Conservation (phyloP, 2,797 vertebrate species). For the Pipistrellus pygmaeus region DNA sequence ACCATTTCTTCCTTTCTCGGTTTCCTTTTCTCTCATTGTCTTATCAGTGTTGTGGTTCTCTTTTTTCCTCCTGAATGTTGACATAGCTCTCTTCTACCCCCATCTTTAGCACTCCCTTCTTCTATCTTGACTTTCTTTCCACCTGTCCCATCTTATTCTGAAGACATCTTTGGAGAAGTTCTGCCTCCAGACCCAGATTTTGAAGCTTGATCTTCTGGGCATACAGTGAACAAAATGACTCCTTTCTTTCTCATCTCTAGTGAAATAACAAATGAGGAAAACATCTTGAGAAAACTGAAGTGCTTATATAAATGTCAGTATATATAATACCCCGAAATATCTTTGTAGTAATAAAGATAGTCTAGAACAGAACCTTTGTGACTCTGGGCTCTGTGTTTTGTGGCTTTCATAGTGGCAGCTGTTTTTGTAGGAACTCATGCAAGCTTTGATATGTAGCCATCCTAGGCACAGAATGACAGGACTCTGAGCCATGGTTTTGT, state of each 20-base stretch:
- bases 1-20: constrained; percentile 70
- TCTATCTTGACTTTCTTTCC: neutral
- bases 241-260: constrained; percentile 20
- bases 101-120: neutral
- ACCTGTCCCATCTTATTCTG: neutral
- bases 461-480: neutral
- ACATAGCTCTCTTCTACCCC: constrained; percentile 16
- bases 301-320: constrained; percentile 48
- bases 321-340: constrained; percentile 30
- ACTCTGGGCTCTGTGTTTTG: constrained; percentile 33
- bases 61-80: neutral
- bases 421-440: neutral
- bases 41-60: constrained; percentile 54
- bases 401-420: neutral
- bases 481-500: constrained; percentile 43
- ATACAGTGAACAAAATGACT: neutral
- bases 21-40: constrained; percentile 57
- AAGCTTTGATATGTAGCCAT: neutral
- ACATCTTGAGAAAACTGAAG: constrained; percentile 23
- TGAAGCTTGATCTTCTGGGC: neutral
- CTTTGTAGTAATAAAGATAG: constrained; percentile 32
- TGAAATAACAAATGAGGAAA: constrained; percentile 51
- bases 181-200: constrained; percentile 17
- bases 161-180: neutral
- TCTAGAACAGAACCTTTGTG: neutral